These are phyloP conservation scores for Eupithecia abbreviata DNA, from an alignment of 2,888 invertebrate genomes.

Conservation along the genomic window DNA sequence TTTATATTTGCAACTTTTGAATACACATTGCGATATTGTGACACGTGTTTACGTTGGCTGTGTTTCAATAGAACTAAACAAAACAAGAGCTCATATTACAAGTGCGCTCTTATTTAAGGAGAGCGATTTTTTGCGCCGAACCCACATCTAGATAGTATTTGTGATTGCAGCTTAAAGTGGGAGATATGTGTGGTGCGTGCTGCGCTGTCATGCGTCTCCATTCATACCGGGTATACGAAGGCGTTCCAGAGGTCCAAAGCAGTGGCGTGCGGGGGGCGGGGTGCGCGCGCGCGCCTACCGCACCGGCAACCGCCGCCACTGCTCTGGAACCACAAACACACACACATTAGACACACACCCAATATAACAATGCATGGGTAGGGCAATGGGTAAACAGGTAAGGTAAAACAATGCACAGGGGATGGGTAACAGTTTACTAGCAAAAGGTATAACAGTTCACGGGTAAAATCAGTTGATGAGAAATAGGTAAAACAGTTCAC, in stretches of 20 bases:
- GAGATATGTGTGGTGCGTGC: slow-evolving; percentile 26
- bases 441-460: not conserved
- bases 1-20: too few species aligned
- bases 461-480: not conserved
- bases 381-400: not conserved
- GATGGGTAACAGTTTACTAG: not conserved
- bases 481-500: not conserved
- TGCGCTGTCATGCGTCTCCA: slow-evolving; percentile 36
- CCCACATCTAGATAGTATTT: not conserved
- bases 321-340: slow-evolving; percentile 84
- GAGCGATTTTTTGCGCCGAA: too few species aligned
- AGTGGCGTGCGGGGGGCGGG: slow-evolving; percentile 88
- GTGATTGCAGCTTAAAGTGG: not conserved
- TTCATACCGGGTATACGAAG: slow-evolving; percentile 86
- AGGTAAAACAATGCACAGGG: not conserved
- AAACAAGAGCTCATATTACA: too few species aligned
- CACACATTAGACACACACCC: slow-evolving; percentile 70
- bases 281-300: slow-evolving; percentile 84
- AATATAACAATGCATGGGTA: slow-evolving; percentile 35
- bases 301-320: slow-evolving; percentile 84
- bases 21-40: too few species aligned
- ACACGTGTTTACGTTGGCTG: too few species aligned
- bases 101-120: too few species aligned
- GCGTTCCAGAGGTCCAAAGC: slow-evolving; percentile 87
- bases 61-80: too few species aligned